These are phyloP conservation scores for Elaphurus davidianus DNA, from an alignment of 2,113 vertebrate species.

Conservation along the genomic window DNA sequence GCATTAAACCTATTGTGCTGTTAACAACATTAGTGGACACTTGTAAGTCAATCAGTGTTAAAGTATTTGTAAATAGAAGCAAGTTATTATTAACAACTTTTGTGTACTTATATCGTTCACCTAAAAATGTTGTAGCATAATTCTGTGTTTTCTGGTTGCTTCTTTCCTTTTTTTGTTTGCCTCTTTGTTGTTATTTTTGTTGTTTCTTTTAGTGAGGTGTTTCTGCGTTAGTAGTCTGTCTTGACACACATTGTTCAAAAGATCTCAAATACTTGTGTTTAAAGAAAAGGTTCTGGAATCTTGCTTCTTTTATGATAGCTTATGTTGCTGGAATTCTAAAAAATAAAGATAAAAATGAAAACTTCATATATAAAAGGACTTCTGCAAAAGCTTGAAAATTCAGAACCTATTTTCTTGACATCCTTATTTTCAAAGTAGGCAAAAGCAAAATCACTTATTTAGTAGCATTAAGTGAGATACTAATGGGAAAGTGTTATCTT, in stretches of 20 bases:
- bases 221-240: constrained; percentile 84
- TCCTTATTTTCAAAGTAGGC: constrained; percentile 66
- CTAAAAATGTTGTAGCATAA: constrained; percentile 87
- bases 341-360: constrained; percentile 46
- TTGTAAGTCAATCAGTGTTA: constrained; percentile 94
- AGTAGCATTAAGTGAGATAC: constrained; percentile 56
- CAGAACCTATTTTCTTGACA: constrained; percentile 51
- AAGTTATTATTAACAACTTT: constrained; percentile 94
- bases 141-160: constrained; percentile 85
- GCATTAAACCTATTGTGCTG: constrained; percentile 91
- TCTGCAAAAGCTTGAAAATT: constrained; percentile 73
- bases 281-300: constrained; percentile 49
- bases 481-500: constrained; percentile 56
- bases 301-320: constrained; percentile 66
- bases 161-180: constrained; percentile 76
- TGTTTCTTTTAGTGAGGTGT: constrained; percentile 82
- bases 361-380: constrained; percentile 39
- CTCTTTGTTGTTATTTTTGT: constrained; percentile 77
- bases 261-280: constrained; percentile 77
- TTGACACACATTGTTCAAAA: constrained; percentile 84
- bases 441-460: constrained; percentile 72
- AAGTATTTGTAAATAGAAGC: constrained; percentile 98
- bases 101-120: constrained; percentile 95
- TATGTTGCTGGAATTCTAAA: constrained; percentile 53
- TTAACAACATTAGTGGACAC: constrained; percentile 96